Evolutionary conservation across 92 coral and sea anemone species (phyloP).

Genomic region (Zoanthus gigantus): DNA sequence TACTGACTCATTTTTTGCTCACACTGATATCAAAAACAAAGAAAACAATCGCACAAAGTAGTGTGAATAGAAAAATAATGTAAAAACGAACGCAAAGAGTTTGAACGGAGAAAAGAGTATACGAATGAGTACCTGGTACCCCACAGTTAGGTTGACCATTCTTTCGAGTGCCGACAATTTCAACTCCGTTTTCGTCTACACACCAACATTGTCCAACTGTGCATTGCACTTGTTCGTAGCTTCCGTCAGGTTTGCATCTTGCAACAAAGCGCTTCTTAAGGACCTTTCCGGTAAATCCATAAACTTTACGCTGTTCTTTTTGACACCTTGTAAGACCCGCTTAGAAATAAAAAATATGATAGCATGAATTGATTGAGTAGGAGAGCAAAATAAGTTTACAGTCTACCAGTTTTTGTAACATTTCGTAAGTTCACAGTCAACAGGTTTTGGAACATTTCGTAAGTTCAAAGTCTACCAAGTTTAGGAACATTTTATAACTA

Average conservation of each 20-base stretch:
- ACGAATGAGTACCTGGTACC: constrained; percentile 44
- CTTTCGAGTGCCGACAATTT: constrained; percentile 81
- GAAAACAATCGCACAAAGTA: no score
- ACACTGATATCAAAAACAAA: no score
- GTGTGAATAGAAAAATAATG: background rate
- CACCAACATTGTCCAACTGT: constrained; percentile 83
- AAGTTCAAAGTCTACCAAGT: no score
- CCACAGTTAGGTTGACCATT: constrained; percentile 70
- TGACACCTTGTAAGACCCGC: constrained; percentile 81
- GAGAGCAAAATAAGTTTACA: background rate
- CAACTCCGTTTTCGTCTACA: constrained; percentile 82
- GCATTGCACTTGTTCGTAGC: constrained; percentile 86
- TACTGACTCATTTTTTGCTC: no score
- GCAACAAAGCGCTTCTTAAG: constrained; percentile 70
- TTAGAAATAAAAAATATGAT: constrained; percentile 6
- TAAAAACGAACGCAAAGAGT: background rate
- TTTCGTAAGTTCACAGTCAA: no score
- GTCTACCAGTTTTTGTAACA: background rate
- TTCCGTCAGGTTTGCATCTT: constrained; percentile 81
- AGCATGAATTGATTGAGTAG: no score
- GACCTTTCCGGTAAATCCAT: constrained; percentile 70
- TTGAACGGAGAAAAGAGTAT: background rate
- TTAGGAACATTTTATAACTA: no score
- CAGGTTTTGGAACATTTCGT: no score
- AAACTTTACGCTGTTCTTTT: constrained; percentile 77